These are phyloP conservation scores for Dasyurus viverrinus DNA, from an alignment of 2,113 vertebrate species.

Conservation along the genomic window DNA sequence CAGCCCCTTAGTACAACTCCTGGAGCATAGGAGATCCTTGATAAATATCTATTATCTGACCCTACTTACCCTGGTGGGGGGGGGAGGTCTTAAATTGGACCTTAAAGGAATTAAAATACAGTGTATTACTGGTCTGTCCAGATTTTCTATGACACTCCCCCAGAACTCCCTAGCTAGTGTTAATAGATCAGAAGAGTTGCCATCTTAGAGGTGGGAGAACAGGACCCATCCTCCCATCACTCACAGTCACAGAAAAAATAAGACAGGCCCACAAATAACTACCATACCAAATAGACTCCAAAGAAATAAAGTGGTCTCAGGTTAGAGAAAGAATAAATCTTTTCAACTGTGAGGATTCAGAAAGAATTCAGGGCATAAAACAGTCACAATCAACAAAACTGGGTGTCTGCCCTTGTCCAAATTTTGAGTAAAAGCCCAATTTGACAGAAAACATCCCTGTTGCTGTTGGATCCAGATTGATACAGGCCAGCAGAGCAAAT, in stretches of 20 bases:
- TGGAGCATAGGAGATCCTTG: background rate
- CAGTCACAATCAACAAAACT: background rate
- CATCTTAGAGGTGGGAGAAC: background rate
- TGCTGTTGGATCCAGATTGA: slow-evolving; percentile 32
- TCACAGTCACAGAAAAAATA: background rate
- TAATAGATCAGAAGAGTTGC: background rate
- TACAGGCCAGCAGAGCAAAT: background rate
- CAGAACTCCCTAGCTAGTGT: background rate
- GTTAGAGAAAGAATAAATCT: background rate
- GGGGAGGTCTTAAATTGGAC: background rate
- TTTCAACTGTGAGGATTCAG: background rate
- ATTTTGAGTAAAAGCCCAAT: slow-evolving; percentile 49
- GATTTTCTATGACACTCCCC: background rate
- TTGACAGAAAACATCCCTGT: slow-evolving; percentile 42
- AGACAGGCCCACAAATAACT: background rate
- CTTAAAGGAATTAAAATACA: background rate
- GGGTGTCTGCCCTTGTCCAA: slow-evolving; percentile 11
- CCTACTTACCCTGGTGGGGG: no score
- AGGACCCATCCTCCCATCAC: background rate
- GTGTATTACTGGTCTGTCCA: background rate
- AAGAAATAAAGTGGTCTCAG: background rate
- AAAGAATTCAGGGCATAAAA: background rate
- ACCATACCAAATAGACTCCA: background rate
- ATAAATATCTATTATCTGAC: background rate
- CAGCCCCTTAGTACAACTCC: background rate